Evolutionary conservation across 2,113 vertebrate species (phyloP).

Genomic region (Oriolus oriolus): DNA sequence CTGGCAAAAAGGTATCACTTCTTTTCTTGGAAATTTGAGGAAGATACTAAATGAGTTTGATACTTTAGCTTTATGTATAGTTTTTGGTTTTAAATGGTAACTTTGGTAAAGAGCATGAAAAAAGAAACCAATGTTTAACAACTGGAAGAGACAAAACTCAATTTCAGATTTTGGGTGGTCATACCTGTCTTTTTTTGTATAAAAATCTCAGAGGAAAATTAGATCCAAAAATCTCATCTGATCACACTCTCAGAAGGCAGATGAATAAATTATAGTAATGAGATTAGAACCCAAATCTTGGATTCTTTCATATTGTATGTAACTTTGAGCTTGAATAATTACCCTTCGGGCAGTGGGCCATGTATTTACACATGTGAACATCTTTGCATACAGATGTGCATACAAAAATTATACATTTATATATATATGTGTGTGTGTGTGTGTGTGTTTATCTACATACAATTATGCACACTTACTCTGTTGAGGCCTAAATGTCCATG

Average conservation of each 20-base stretch:
- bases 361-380: neutral
- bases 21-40: neutral
- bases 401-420: neutral
- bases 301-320: neutral
- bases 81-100: neutral
- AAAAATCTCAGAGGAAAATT: neutral
- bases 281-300: neutral
- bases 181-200: neutral
- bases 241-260: neutral
- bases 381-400: neutral
- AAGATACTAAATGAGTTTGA: neutral
- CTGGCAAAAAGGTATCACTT: neutral
- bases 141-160: neutral
- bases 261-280: neutral
- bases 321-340: neutral
- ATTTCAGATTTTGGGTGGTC: neutral
- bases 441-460: neutral
- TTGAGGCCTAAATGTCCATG: neutral
- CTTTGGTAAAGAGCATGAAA: neutral
- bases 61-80: neutral
- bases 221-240: neutral
- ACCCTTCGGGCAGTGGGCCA: neutral
- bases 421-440: accelerated
- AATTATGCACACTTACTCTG: neutral
- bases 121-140: neutral